These are phyloP conservation scores for Bombus waltoni DNA, from an alignment of 1,140 invertebrate genomes.

Conservation along the genomic window DNA sequence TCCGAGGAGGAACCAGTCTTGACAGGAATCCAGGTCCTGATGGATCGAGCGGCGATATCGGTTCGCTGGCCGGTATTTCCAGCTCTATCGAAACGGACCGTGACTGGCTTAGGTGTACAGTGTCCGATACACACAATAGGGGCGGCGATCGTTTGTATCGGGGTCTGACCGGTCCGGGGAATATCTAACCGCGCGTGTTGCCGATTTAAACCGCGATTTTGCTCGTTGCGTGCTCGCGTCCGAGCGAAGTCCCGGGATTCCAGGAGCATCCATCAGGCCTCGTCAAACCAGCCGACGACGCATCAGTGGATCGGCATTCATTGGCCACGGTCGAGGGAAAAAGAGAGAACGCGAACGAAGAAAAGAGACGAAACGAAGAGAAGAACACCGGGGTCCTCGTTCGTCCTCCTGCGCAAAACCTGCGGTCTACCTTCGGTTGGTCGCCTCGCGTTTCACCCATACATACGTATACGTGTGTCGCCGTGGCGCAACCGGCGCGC, in stretches of 20 bases:
- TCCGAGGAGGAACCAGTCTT: constrained; percentile 56
- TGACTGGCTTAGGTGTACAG: constrained; percentile 32
- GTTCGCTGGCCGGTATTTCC: constrained; percentile 53
- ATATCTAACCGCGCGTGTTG: constrained; percentile 71
- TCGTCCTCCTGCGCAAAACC: constrained; percentile 39
- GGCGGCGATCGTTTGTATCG: constrained; percentile 78
- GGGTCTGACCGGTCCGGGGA: constrained; percentile 53
- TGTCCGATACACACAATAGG: constrained; percentile 73
- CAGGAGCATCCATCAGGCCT: constrained; percentile 81
- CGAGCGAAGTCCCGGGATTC: constrained; percentile 78
- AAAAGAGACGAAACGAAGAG: background rate
- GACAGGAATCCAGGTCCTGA: constrained; percentile 62
- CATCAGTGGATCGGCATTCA: constrained; percentile 81
- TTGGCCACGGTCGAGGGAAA: constrained; percentile 63
- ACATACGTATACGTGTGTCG: constrained; percentile 45
- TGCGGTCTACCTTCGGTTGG: constrained; percentile 31
- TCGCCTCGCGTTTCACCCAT: constrained; percentile 36
- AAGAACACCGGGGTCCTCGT: constrained; percentile 69
- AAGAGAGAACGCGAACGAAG: constrained; percentile 48
- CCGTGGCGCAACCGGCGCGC: constrained; percentile 11
- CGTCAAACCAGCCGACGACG: constrained; percentile 82
- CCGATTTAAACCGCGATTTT: constrained; percentile 81
- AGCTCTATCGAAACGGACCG: constrained; percentile 59
- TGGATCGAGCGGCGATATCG: constrained; percentile 56
- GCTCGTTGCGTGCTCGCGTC: constrained; percentile 74